phyloP scores from a whole-genome alignment of 2,797 vertebrate genomes.

The Scleropages formosus region DNA sequence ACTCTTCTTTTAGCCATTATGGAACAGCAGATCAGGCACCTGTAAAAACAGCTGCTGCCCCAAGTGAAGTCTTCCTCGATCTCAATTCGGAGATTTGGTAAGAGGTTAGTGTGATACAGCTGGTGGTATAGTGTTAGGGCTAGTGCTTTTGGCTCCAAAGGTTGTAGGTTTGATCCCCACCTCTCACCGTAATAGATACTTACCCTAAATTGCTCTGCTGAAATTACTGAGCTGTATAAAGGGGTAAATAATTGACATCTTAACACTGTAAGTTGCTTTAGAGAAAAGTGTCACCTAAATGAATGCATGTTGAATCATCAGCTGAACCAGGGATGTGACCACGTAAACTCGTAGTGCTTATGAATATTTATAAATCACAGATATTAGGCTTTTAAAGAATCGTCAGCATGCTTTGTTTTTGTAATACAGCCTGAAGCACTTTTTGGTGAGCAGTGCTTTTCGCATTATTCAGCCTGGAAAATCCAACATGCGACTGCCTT shows the following conservation, averaged over 20 bases:
- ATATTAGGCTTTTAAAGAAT: neutral
- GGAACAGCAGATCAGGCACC: too few relatives aligned
- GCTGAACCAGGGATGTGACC: neutral
- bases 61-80: neutral
- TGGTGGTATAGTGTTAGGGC: too few relatives aligned
- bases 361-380: neutral
- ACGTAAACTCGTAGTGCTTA: neutral
- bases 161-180: too few relatives aligned
- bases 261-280: too few relatives aligned
- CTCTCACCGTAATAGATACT: too few relatives aligned
- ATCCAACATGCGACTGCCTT: neutral
- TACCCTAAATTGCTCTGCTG: too few relatives aligned
- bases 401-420: neutral
- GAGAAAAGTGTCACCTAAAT: too few relatives aligned
- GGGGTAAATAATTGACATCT: too few relatives aligned
- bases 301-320: neutral
- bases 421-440: neutral
- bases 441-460: neutral
- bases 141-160: too few relatives aligned
- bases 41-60: neutral
- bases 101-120: neutral
- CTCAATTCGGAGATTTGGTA: neutral
- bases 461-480: neutral
- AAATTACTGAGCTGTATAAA: too few relatives aligned
- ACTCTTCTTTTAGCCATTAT: too few relatives aligned